These are phyloP conservation scores for Rhadina sibilatrix DNA, from an alignment of 2,113 vertebrate species.

Conservation along the genomic window DNA sequence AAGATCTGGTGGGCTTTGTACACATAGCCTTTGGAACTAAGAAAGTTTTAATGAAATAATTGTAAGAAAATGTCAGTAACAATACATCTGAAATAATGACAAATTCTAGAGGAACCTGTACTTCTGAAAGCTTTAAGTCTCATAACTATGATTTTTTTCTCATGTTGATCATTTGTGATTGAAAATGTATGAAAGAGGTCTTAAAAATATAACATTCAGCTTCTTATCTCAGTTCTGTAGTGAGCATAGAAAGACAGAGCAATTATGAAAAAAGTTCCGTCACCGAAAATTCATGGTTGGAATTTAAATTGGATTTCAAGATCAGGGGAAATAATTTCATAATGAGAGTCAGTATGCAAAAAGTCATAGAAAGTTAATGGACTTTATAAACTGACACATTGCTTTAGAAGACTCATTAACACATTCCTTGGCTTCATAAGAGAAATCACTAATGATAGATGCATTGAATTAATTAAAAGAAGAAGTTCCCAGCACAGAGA, in stretches of 20 bases:
- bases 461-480: constrained; percentile 48
- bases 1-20: neutral
- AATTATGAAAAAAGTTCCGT: constrained; percentile 29
- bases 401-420: constrained; percentile 53
- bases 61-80: neutral
- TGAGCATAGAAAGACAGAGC: neutral
- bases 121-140: neutral
- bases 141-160: neutral
- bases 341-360: constrained; percentile 40
- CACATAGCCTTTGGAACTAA: neutral
- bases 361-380: constrained; percentile 59
- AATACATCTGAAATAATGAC: neutral
- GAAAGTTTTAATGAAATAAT: neutral
- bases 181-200: neutral
- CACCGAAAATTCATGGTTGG: constrained; percentile 15
- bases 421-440: neutral
- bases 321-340: constrained; percentile 51
- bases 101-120: neutral
- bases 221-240: neutral
- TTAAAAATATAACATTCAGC: constrained; percentile 5
- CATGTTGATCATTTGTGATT: neutral
- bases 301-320: constrained; percentile 62
- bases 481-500: neutral
- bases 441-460: constrained; percentile 35
- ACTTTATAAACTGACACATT: constrained; percentile 53